Evolutionary conservation across 2,113 vertebrate species (phyloP), one percentile per base, ranked within the genome.

Genomic region (Amblyornis subalaris): DNA sequence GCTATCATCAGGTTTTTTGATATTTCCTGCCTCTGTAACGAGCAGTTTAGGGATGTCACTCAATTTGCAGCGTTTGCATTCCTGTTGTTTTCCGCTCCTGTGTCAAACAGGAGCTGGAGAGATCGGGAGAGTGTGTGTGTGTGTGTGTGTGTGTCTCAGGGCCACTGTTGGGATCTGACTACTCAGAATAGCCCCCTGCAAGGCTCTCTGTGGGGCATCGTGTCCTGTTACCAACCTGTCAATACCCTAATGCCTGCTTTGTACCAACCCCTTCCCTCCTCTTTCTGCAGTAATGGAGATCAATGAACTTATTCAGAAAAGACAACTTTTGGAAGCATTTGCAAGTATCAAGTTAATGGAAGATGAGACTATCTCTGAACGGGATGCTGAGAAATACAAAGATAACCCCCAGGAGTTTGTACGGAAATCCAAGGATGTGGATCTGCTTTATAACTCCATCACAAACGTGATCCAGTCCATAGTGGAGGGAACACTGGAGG

Each of bases 221-320:
- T 83, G 47, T 80, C 20, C 53, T 74, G 31, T 28, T 38, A 35
- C 35, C 70, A 47, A 28, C 36, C 38, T 48, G 20, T 8, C 71
- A 75, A 19, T 10, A 38, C 11, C 35, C 48, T 92, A 69, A 89
- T 1, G 2, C 61, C 48, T 77, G 14, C 60, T 66, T 51, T 82
- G 17, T 79, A 40, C 47, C 31, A 50, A 86, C 10, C 8, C 23
- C 4, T 66, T 76, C 29, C 18, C 14, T 14, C 6, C 47, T 89
- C 42, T 92, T 75, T 78, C 65, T 89, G 29, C 64, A 97, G 97
- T 97, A 64, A 95, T 97, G 95, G 90, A 97, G 84, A 97, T 98
- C 89, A 95, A 98, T 11, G 97, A 97, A n/a, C 97, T 98, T 78
- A 98, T 98, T 85, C 95, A 97, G 23, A 93, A 97, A 51, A 77